Base-by-base conservation (phyloP, 2,113 vertebrate genomes). In the Spea multiplicata region DNA sequence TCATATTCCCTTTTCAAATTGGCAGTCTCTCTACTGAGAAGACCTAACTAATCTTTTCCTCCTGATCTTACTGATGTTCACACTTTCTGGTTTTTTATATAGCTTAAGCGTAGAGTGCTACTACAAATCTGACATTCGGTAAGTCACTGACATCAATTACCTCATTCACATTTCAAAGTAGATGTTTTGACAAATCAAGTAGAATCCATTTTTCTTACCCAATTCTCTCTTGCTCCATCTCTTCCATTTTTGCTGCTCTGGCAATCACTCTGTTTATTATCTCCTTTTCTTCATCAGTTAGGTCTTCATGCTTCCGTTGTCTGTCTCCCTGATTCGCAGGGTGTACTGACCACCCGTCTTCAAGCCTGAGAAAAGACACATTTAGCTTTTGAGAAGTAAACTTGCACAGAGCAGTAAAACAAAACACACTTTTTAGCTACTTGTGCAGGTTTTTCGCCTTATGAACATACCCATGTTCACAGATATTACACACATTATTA, bases 251-350 rank as follows among this genome's bases (percentile, higher is more conserved):
- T 89, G 95, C 92, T 0, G 97, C 97, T 0, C 96, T 90, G 5
- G 94, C 94, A 0, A 99, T 94, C 12, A 99, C 97, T 0, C 90
- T 59, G 92, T 97, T 97, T 91, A 98, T 98, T 80, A 97, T 95
- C 84, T 95, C 95, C 89, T 97, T 98, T 88, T 99, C 97, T 84
- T 98, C 95, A 0, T 98, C 95, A 0, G 96, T 99, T 89, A 98
- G 94, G 82, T 97, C 95, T 71, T 92, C 94, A 3, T 86, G 71
- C 81, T 91, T 93, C 81, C 87, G 83, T 64, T 85, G 89, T 6
- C 88, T 77, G 0, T 92, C 91, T 0, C 88, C 82, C 75, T 89
- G 91, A 5, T 83, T 61, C 0, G 78, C 46, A 0, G 90, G 85
- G 57, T 83, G 90, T 0, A 89, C 82, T 0, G 89, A 76, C 93